These are phyloP conservation scores for Carposina sasakii DNA, from an alignment of 1,140 invertebrate species.

Conservation along the genomic window DNA sequence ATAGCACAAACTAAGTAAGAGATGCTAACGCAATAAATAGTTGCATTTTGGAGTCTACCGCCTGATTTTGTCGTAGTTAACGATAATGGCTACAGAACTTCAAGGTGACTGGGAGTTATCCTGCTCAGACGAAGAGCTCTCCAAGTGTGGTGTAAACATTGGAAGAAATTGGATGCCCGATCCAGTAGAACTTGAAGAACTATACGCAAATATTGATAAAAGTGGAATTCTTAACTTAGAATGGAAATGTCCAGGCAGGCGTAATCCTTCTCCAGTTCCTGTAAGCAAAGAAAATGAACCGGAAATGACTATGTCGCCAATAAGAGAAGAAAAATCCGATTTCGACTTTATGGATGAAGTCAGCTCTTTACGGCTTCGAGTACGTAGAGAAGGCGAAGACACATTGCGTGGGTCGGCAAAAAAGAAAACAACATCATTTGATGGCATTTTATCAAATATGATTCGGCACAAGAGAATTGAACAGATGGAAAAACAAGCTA, in stretches of 20 bases:
- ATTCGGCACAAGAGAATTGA: slow-evolving; percentile 78
- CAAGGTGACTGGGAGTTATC: slow-evolving; percentile 73
- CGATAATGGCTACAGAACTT: slow-evolving; percentile 47
- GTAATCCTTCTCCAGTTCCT: slow-evolving; percentile 70
- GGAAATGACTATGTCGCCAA: slow-evolving; percentile 50
- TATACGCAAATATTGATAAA: slow-evolving; percentile 75
- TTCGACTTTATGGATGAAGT: slow-evolving; percentile 86
- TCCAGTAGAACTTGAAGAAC: slow-evolving; percentile 69
- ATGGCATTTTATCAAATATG: slow-evolving; percentile 83
- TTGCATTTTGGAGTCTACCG: too few relatives aligned
- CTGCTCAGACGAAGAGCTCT: slow-evolving; percentile 76
- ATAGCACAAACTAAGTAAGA: too few relatives aligned
- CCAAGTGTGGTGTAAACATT: slow-evolving; percentile 45
- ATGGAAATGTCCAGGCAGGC: slow-evolving; percentile 78
- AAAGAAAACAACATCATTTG: slow-evolving; percentile 83
- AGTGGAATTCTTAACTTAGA: slow-evolving; percentile 72
- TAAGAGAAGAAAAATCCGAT: slow-evolving; percentile 77
- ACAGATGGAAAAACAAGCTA: slow-evolving; percentile 70
- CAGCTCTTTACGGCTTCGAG: slow-evolving; percentile 76
- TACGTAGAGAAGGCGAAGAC: slow-evolving; percentile 75
- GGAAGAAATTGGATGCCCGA: slow-evolving; percentile 63
- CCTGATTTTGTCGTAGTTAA: background rate
- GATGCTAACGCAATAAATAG: too few relatives aligned
- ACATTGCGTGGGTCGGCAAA: slow-evolving; percentile 81
- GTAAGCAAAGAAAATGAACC: slow-evolving; percentile 59